phyloP scores from a whole-genome alignment of 2,113 vertebrate genomes.

The Capreolus pygargus region DNA sequence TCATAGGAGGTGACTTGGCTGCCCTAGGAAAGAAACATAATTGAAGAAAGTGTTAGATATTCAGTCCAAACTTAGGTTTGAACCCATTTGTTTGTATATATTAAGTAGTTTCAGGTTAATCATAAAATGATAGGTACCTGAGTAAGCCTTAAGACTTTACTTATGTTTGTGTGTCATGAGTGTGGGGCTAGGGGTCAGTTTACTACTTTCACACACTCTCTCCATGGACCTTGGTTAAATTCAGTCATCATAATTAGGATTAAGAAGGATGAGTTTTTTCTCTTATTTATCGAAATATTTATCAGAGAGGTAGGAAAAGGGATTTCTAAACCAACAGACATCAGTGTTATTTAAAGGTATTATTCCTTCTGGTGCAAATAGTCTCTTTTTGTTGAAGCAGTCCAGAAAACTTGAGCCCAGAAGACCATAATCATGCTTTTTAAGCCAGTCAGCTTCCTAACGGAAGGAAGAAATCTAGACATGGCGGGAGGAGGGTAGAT shows the following conservation, averaged over 20 bases:
- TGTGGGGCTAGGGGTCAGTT: neutral
- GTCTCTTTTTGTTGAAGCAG: neutral
- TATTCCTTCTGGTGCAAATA: neutral
- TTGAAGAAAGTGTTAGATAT: neutral
- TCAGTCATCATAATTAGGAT: neutral
- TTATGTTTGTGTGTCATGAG: neutral
- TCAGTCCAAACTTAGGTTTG: neutral
- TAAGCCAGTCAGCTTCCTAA: neutral
- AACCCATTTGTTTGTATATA: slow-evolving; percentile 7
- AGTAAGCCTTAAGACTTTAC: neutral
- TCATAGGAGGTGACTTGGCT: neutral
- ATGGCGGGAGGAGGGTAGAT: neutral
- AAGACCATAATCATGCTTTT: neutral
- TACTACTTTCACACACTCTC: neutral
- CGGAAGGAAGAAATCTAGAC: neutral
- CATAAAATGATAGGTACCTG: neutral
- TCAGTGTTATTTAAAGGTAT: neutral
- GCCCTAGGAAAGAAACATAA: slow-evolving; percentile 11
- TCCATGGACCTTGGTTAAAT: neutral
- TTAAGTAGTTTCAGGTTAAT: neutral
- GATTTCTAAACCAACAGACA: neutral
- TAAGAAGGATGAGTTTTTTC: neutral
- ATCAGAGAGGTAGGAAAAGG: neutral
- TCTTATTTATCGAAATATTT: neutral
- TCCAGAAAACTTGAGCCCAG: neutral